phyloP scores from a whole-genome alignment of 1,140 invertebrate genomes.

The Sitophilus oryzae region DNA sequence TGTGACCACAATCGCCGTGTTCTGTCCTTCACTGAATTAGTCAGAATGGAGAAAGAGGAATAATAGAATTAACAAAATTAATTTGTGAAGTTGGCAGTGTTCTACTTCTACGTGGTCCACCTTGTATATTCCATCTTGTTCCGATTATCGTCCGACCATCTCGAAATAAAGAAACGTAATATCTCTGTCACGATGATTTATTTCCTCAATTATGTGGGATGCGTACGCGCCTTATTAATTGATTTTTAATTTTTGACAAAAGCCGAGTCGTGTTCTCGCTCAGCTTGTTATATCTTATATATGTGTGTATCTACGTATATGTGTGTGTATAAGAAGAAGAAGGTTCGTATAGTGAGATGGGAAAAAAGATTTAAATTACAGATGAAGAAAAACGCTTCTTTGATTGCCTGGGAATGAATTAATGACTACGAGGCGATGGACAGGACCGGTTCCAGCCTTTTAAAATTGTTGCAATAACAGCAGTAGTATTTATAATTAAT shows the following conservation, averaged over 20 bases:
- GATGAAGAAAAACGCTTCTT: conserved; percentile 16
- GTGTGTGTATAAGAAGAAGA: no score
- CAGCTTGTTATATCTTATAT: conserved; percentile 18
- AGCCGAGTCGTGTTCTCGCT: conserved; percentile 22
- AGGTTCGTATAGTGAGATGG: conserved; percentile 23
- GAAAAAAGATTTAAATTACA: conserved; percentile 22
- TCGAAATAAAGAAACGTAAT: conserved; percentile 29
- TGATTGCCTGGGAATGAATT: conserved; percentile 25
- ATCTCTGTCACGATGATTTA: conserved; percentile 29
- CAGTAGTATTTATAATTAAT: no score
- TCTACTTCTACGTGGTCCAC: no score
- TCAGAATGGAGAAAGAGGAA: no score
- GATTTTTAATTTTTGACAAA: conserved; percentile 29
- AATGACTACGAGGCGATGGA: conserved; percentile 7
- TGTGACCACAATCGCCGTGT: no score
- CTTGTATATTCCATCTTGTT: no score
- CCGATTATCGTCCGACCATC: conserved; percentile 23
- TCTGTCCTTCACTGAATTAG: no score
- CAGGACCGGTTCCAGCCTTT: background rate
- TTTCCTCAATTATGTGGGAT: conserved; percentile 27
- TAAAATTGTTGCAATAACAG: no score
- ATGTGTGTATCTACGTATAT: conserved; percentile 18
- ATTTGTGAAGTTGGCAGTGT: no score
- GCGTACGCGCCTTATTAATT: conserved; percentile 23
- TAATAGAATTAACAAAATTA: no score